Evolutionary conservation across 2,888 invertebrate species (phyloP).

Genomic region (Masnerella sp.): DNA sequence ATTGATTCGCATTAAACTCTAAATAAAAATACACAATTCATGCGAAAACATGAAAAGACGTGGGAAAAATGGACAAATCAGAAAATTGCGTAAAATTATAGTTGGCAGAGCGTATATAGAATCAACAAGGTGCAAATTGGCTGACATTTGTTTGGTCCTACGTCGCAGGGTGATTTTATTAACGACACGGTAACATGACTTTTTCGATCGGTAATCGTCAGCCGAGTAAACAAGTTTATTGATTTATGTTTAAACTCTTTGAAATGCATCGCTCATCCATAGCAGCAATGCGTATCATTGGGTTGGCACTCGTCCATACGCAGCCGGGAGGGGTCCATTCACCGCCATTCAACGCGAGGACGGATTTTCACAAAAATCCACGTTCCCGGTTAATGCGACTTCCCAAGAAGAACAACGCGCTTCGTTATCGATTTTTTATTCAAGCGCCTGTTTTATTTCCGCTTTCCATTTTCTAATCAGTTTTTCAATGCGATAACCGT

Average conservation of each 20-base stretch:
- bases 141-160: not conserved
- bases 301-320: conserved; percentile 51
- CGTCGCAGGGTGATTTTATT: conserved; percentile 6
- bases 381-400: conserved; percentile 10
- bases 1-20: no score
- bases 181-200: conserved; percentile 23
- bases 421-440: not conserved
- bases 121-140: conserved; percentile 7
- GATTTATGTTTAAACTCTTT: conserved; percentile 51
- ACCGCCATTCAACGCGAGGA: conserved; percentile 27
- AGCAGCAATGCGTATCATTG: conserved; percentile 54
- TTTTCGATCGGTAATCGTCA: conserved; percentile 29
- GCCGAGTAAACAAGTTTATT: conserved; percentile 43
- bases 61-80: no score
- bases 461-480: no score
- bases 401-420: not conserved
- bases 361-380: conserved; percentile 34
- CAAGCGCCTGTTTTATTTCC: no score
- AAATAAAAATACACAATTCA: no score
- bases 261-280: conserved; percentile 44
- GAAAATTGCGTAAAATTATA: no score
- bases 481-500: no score
- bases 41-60: no score
- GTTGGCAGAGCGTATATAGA: no score
- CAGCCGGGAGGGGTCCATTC: conserved; percentile 35